phyloP scores from a whole-genome alignment of 2,888 invertebrate genomes.

The Seira sanloemensis region DNA sequence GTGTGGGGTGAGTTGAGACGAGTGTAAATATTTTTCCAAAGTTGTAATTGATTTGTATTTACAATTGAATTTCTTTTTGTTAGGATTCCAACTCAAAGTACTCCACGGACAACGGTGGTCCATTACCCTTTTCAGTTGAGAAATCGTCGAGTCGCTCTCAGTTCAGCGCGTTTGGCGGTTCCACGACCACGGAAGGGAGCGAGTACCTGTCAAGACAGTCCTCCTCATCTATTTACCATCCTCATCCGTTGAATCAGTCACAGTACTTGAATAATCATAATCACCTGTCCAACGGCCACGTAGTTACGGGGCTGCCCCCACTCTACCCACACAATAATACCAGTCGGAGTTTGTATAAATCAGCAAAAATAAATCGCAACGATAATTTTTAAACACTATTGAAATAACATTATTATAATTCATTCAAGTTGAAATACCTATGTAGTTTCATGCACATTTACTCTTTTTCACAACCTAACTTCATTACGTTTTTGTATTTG shows the following conservation, averaged over 20 bases:
- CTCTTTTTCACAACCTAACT: no score
- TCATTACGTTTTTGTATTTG: no score
- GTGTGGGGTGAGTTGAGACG: constrained; percentile 37
- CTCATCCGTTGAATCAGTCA: no score
- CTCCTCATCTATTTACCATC: no score
- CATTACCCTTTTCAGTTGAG: not conserved
- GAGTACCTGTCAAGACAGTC: no score
- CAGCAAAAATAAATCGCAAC: constrained; percentile 23
- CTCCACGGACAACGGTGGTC: not conserved
- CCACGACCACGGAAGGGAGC: constrained; percentile 25
- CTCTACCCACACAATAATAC: no score
- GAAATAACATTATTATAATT: no score
- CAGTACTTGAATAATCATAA: no score
- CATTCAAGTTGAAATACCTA: no score
- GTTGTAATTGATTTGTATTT: no score
- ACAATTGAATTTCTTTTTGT: not conserved
- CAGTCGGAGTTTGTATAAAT: not conserved
- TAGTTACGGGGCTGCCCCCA: not conserved
- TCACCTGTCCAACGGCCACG: not conserved
- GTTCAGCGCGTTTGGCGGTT: constrained; percentile 33
- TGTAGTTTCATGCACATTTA: no score
- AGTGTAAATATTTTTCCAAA: no score
- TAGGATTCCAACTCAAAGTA: constrained; percentile 29
- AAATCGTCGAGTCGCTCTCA: constrained; percentile 31
- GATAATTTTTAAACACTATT: constrained; percentile 32